These are phyloP conservation scores for Danaus plexippus DNA, from an alignment of 1,140 invertebrate genomes.

Conservation along the genomic window DNA sequence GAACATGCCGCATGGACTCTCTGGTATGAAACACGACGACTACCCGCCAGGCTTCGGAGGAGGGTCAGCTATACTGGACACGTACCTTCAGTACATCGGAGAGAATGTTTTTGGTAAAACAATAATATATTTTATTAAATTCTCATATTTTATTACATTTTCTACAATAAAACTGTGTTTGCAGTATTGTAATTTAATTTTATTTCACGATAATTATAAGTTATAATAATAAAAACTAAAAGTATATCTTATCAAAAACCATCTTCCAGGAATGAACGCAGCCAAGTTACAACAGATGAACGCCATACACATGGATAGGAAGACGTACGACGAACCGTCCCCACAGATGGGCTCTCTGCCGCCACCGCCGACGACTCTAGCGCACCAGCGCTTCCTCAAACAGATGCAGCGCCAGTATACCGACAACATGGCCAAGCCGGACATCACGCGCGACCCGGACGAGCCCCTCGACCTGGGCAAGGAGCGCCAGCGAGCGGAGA, in stretches of 20 bases:
- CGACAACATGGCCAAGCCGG: conserved; percentile 53
- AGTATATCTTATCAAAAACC: not conserved
- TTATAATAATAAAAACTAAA: too few relatives aligned
- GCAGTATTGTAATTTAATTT: not conserved
- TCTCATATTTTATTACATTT: too few relatives aligned
- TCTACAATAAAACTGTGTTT: not conserved
- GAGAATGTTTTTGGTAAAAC: conserved; percentile 80
- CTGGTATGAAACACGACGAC: conserved; percentile 55
- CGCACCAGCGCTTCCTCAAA: conserved; percentile 74
- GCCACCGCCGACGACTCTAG: conserved; percentile 59
- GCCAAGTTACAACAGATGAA: conserved; percentile 81
- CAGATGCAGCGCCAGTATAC: conserved; percentile 74
- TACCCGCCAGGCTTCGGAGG: conserved; percentile 71
- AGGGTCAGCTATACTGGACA: conserved; percentile 85
- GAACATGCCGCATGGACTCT: conserved; percentile 48
- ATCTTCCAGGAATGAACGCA: conserved; percentile 72
- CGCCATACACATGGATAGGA: conserved; percentile 76
- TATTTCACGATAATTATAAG: not conserved
- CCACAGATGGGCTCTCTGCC: conserved; percentile 65
- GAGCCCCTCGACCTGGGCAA: conserved; percentile 66
- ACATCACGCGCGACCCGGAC: conserved; percentile 60
- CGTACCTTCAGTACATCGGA: conserved; percentile 87
- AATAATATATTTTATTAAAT: not conserved
- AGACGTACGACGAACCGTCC: conserved; percentile 64
- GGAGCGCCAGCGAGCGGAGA: conserved; percentile 53